These are phyloP conservation scores for Belgica antarctica DNA, from an alignment of 2,888 invertebrate genomes.

Conservation along the genomic window DNA sequence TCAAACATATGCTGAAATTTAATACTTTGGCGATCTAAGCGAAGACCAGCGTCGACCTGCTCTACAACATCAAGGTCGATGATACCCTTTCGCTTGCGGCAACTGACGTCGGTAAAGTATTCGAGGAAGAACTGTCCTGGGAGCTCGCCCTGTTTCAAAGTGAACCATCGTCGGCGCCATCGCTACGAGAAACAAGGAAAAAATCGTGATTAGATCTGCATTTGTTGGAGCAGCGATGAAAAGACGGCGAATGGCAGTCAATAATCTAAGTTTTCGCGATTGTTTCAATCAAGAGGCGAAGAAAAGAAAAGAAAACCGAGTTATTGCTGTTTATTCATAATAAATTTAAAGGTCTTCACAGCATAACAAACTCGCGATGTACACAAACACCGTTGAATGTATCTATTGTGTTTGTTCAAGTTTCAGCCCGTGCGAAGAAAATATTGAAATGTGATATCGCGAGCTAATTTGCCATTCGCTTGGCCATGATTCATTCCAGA, in stretches of 20 bases:
- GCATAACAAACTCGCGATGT: no score
- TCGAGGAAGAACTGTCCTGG: conserved; percentile 92
- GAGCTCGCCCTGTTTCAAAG: conserved; percentile 85
- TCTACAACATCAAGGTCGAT: conserved; percentile 95
- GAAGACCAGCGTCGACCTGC: conserved; percentile 85
- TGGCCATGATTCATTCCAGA: no score
- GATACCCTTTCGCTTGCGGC: conserved; percentile 80
- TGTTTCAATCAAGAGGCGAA: no score
- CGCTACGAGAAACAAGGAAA: conserved; percentile 61
- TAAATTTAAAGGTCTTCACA: no score
- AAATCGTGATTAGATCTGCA: no score
- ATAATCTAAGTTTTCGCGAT: neutral
- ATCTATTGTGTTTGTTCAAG: no score
- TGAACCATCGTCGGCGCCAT: conserved; percentile 95
- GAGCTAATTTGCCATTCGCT: no score
- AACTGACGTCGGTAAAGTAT: conserved; percentile 86
- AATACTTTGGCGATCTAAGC: conserved; percentile 68
- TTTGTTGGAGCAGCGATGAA: neutral
- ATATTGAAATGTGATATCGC: no score
- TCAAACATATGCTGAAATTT: conserved; percentile 85
- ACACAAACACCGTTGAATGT: no score
- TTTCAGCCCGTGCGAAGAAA: no score
- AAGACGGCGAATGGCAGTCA: neutral
- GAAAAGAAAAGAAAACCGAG: no score
- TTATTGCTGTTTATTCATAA: no score